phyloP scores from a whole-genome alignment of 1,140 invertebrate genomes.

The Drosophila kanapiae region DNA sequence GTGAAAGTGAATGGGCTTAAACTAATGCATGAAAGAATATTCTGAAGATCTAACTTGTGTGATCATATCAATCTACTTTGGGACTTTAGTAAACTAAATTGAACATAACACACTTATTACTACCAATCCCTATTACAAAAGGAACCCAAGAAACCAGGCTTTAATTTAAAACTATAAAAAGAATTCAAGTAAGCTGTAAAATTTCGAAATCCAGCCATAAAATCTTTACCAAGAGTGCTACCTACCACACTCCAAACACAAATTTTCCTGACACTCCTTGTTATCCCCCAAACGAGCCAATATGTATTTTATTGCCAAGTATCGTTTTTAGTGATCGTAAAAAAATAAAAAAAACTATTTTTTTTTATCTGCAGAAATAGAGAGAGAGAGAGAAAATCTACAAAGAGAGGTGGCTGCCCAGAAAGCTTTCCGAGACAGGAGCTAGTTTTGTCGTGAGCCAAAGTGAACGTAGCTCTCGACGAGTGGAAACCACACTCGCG shows the following conservation, averaged over 20 bases:
- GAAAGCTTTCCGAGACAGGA: constrained; percentile 54
- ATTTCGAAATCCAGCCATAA: background rate
- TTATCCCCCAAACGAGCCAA: background rate
- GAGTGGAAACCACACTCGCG: constrained; percentile 49
- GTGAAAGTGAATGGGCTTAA: too few species aligned
- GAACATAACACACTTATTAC: too few species aligned
- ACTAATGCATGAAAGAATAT: too few species aligned
- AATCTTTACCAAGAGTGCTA: background rate
- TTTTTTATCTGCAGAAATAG: constrained; percentile 37
- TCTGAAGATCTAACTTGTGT: background rate
- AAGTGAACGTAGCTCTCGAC: constrained; percentile 65
- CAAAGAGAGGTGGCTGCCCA: background rate
- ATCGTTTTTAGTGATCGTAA: background rate
- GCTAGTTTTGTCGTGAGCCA: constrained; percentile 61
- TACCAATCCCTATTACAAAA: background rate
- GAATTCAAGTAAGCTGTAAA: background rate
- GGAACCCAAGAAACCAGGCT: too few species aligned
- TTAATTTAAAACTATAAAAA: background rate
- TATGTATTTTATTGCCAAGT: background rate
- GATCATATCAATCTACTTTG: background rate
- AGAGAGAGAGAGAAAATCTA: background rate
- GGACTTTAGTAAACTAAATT: background rate
- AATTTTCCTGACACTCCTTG: background rate
- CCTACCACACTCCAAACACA: background rate
- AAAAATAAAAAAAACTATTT: background rate